Percentiles rank a stretch among this genome's conserved stretches.
Conservation (phyloP, 2,113 vertebrate species). For the Cavia aperea region DNA sequence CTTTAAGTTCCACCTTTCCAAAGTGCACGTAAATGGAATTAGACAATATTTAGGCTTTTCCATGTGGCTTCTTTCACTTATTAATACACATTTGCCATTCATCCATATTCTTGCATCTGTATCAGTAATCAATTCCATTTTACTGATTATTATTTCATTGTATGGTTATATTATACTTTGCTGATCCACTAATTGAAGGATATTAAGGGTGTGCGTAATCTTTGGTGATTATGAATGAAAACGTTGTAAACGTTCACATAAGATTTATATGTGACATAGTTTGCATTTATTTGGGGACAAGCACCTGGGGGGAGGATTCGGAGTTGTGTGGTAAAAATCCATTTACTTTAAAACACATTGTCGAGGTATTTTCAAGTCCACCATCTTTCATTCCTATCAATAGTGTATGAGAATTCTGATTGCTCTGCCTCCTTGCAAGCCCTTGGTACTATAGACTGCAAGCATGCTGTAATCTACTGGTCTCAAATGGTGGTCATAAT, state of each 20-base stretch:
- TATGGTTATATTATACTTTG: neutral
- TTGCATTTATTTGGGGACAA: neutral
- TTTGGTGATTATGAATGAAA: neutral
- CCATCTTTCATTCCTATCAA: neutral
- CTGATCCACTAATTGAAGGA: neutral
- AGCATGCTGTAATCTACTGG: neutral
- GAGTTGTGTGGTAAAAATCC: neutral
- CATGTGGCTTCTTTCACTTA: neutral
- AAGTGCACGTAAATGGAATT: neutral
- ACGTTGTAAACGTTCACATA: neutral
- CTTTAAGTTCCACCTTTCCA: neutral
- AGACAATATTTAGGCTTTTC: neutral
- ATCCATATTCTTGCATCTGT: neutral
- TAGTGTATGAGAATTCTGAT: neutral
- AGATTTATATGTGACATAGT: neutral
- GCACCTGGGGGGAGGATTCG: neutral
- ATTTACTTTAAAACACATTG: neutral
- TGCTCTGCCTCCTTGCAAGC: neutral
- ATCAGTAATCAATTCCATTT: neutral
- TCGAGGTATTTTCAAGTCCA: neutral
- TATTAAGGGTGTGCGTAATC: neutral
- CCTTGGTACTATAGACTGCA: neutral
- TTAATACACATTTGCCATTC: neutral
- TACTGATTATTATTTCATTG: neutral
- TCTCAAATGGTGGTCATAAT: neutral